These are phyloP conservation scores for Acleris laterana DNA, from an alignment of 2,888 invertebrate genomes.

Conservation along the genomic window DNA sequence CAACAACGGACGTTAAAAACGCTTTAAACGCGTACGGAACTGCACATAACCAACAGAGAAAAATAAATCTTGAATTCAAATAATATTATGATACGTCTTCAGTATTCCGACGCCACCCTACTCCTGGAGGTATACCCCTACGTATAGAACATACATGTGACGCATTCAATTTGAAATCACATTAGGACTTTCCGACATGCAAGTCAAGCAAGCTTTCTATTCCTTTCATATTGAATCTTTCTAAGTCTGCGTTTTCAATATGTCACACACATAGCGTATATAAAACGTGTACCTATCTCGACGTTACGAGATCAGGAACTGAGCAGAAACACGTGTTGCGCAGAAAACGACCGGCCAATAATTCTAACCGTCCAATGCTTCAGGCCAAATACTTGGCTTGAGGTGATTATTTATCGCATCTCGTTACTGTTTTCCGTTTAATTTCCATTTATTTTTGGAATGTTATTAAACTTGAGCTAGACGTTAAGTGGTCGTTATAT, in stretches of 20 bases:
- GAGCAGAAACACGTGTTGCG: slow-evolving; percentile 77
- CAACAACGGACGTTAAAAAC: slow-evolving; percentile 8
- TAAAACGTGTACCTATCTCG: slow-evolving; percentile 51
- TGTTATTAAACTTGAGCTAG: no score
- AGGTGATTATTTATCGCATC: slow-evolving; percentile 1
- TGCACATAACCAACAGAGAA: slow-evolving; percentile 5
- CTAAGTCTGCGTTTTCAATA: slow-evolving; percentile 75
- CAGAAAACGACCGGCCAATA: slow-evolving; percentile 67
- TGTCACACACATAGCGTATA: slow-evolving; percentile 48
- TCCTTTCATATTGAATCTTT: slow-evolving; percentile 74
- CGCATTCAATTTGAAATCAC: slow-evolving; percentile 75
- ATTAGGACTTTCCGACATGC: slow-evolving; percentile 78
- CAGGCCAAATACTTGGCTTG: slow-evolving; percentile 7
- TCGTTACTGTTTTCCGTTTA: neutral
- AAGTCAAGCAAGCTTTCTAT: slow-evolving; percentile 66
- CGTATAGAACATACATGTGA: slow-evolving; percentile 51
- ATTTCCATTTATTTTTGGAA: no score
- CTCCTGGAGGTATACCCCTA: slow-evolving; percentile 25
- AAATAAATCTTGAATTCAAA: slow-evolving; percentile 29
- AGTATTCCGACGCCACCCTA: slow-evolving; percentile 30
- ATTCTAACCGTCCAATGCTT: slow-evolving; percentile 37
- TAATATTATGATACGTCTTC: slow-evolving; percentile 33
- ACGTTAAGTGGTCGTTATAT: no score
- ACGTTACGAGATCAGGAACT: slow-evolving; percentile 71
- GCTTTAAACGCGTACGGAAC: slow-evolving; percentile 5